A percentile compares a stretch with the other conserved stretches of the same genome.
Evolutionary conservation across 2,888 invertebrate genomes (phyloP).

Genomic region (Sipha maydis): DNA sequence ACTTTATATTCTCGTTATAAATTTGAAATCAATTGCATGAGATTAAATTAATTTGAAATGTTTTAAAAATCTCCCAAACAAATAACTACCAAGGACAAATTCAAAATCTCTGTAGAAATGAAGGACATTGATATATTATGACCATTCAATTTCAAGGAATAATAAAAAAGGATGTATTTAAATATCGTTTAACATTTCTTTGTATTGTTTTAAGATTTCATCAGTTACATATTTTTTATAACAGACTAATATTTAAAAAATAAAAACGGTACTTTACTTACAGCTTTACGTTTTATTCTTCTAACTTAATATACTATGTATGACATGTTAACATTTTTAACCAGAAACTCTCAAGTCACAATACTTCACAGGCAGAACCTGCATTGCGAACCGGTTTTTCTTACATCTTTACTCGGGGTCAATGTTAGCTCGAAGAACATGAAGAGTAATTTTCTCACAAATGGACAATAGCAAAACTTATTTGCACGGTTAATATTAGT

Average conservation of each 20-base stretch:
- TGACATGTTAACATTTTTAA: constrained; percentile 51
- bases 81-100: not conserved
- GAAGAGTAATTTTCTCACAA: constrained; percentile 44
- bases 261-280: constrained; percentile 10
- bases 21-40: not conserved
- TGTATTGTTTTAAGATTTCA: not conserved
- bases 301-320: constrained; percentile 10
- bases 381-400: constrained; percentile 60
- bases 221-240: not conserved
- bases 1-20: not conserved
- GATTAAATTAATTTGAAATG: not conserved
- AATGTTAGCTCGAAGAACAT: constrained; percentile 51
- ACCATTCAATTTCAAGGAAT: constrained; percentile 19
- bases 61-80: not conserved
- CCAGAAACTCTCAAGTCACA: constrained; percentile 56
- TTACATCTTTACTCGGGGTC: constrained; percentile 51
- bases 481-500: constrained; percentile 12
- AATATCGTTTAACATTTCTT: not conserved
- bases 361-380: constrained; percentile 58
- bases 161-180: constrained; percentile 35
- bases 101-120: not conserved
- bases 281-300: not conserved
- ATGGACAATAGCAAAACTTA: constrained; percentile 25
- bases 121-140: constrained; percentile 38
- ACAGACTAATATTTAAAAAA: not conserved